Percentiles rank a stretch among this genome's conserved stretches.
These are phyloP conservation scores for Labroides dimidiatus DNA, from an alignment of 2,797 vertebrate genomes.

Conservation along the genomic window DNA sequence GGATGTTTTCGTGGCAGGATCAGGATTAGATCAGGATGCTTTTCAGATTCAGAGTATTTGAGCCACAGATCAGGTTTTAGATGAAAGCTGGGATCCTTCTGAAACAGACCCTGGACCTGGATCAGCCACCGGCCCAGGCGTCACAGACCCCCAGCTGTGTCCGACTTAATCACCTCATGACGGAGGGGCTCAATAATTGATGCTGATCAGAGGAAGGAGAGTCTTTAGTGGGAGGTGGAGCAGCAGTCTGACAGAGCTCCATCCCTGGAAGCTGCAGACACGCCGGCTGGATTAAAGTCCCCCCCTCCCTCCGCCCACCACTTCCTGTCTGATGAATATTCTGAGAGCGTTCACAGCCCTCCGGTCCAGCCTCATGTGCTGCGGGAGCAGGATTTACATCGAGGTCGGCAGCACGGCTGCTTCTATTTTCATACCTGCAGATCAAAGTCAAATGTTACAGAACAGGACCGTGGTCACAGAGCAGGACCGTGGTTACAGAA, in stretches of 20 bases:
- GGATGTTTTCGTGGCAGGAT: too few relatives aligned
- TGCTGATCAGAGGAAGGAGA: slow-evolving; percentile 33
- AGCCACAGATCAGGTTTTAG: too few relatives aligned
- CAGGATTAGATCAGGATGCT: too few relatives aligned
- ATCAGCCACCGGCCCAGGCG: slow-evolving; percentile 2
- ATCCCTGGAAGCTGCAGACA: slow-evolving; percentile 56
- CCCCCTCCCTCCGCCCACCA: slow-evolving; percentile 62
- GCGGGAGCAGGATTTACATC: slow-evolving; percentile 31
- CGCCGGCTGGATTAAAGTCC: slow-evolving; percentile 43
- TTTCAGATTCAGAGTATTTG: too few relatives aligned
- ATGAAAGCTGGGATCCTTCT: too few relatives aligned
- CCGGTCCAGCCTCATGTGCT: slow-evolving; percentile 19
- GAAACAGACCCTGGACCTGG: too few relatives aligned
- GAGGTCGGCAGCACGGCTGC: slow-evolving; percentile 3
- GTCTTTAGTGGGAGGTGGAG: slow-evolving; percentile 57
- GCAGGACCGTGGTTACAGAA: too few relatives aligned
- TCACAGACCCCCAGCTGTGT: slow-evolving; percentile 14
- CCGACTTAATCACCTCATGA: slow-evolving; percentile 16
- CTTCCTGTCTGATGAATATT: slow-evolving; percentile 65
- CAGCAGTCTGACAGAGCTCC: slow-evolving; percentile 53
- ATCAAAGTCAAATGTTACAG: too few relatives aligned
- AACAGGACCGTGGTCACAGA: too few relatives aligned
- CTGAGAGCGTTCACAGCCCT: slow-evolving; percentile 41
- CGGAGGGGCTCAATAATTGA: slow-evolving; percentile 68
- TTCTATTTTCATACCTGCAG: not conserved